These are phyloP conservation scores for Trachemys scripta DNA, from an alignment of 2,113 vertebrate species.

Conservation along the genomic window DNA sequence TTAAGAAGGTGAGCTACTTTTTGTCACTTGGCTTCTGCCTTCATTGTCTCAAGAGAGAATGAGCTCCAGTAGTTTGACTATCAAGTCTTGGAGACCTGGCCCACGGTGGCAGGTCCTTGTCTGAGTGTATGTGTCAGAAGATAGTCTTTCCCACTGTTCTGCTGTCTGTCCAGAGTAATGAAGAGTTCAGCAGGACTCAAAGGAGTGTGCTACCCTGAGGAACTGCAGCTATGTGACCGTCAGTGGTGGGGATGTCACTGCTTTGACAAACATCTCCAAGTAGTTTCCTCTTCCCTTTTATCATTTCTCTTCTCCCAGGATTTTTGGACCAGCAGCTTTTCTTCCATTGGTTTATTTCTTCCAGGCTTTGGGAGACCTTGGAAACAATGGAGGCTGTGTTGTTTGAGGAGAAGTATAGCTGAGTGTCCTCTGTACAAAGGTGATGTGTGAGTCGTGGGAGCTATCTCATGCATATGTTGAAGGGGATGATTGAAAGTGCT, in stretches of 20 bases:
- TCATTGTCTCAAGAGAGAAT: neutral
- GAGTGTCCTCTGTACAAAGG: neutral
- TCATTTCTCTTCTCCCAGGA: neutral
- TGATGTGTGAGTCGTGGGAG: neutral
- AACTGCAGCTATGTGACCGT: neutral
- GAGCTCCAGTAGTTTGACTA: neutral
- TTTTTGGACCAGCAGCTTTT: neutral
- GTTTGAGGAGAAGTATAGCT: conserved; percentile 1
- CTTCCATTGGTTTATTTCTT: neutral
- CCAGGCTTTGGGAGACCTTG: neutral
- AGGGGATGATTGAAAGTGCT: neutral
- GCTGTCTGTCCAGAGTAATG: neutral
- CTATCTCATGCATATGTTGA: neutral
- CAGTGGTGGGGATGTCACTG: neutral
- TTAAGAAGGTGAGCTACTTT: neutral
- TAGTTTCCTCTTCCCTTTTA: neutral
- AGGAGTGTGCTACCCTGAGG: neutral
- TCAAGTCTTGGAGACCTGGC: neutral
- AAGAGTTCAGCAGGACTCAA: neutral
- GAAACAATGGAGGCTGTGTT: neutral
- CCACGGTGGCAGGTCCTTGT: neutral
- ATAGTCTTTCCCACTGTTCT: neutral
- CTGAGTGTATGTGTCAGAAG: neutral
- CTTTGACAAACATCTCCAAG: neutral
- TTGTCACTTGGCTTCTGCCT: neutral